phyloP scores from a whole-genome alignment of 53 echinoderm and acorn worm species.

The Paracentrotus lividus region DNA sequence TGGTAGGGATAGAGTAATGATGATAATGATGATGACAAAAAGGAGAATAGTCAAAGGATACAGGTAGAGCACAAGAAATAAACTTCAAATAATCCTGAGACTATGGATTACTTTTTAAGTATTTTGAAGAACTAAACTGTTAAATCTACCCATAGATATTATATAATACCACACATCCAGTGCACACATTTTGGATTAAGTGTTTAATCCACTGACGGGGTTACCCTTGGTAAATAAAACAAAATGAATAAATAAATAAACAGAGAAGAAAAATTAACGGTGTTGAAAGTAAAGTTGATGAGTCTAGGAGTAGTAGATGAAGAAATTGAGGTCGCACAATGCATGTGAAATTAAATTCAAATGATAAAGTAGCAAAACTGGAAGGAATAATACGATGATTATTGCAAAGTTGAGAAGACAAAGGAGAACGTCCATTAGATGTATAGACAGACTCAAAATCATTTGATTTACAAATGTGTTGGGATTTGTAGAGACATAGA shows the following conservation, averaged over 20 bases:
- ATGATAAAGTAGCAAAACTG: not conserved
- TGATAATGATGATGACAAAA: not conserved
- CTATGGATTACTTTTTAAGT: no score
- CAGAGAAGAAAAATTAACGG: not conserved
- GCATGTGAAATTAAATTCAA: not conserved
- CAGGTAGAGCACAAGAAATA: not conserved
- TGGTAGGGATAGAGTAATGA: not conserved
- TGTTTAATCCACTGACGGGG: no score
- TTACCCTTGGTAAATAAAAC: no score
- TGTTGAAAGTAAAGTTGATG: not conserved
- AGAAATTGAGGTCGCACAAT: no score
- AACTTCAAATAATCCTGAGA: no score
- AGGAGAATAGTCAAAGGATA: not conserved
- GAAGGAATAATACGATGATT: not conserved
- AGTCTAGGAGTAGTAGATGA: no score
- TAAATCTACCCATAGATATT: no score
- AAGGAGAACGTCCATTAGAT: not conserved
- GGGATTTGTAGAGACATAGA: conserved; percentile 7
- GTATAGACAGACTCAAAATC: not conserved
- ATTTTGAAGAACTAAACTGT: no score
- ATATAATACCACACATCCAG: no score
- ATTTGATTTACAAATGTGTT: not conserved
- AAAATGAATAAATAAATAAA: no score
- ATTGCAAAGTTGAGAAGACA: not conserved
- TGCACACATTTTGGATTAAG: no score